Percentiles rank a stretch among this genome's conserved stretches.
These are phyloP conservation scores for Magallana nippona DNA, from an alignment of 2,888 invertebrate genomes.

Conservation along the genomic window DNA sequence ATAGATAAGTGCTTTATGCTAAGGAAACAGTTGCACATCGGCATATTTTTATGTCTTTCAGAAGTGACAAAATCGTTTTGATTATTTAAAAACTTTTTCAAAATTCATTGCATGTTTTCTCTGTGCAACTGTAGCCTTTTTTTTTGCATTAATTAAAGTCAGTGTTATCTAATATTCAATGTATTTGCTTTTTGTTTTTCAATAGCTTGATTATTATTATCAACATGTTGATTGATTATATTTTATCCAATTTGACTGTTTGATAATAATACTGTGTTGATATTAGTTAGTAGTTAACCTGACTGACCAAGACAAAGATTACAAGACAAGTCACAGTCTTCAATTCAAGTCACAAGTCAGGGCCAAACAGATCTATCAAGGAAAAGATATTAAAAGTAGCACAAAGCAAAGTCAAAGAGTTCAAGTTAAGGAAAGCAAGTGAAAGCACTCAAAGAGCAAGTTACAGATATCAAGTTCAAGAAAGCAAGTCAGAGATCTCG, in stretches of 20 bases:
- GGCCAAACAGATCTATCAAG: slow-evolving; percentile 36
- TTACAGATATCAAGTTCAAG: slow-evolving; percentile 23
- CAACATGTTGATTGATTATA: not conserved
- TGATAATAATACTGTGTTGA: slow-evolving; percentile 4
- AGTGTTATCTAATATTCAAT: no score
- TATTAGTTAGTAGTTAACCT: slow-evolving; percentile 28
- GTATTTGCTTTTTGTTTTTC: no score
- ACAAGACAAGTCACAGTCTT: slow-evolving; percentile 36
- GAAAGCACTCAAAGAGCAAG: slow-evolving; percentile 29
- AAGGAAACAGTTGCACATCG: not conserved
- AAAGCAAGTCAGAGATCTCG: not conserved
- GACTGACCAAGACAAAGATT: slow-evolving; percentile 32
- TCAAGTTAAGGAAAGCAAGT: slow-evolving; percentile 40
- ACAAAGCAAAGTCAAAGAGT: slow-evolving; percentile 34
- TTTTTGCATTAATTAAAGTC: no score
- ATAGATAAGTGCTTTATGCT: no score
- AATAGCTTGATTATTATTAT: no score
- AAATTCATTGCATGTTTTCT: not conserved
- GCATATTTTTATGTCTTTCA: no score
- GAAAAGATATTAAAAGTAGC: slow-evolving; percentile 4
- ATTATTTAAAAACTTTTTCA: no score
- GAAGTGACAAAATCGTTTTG: no score
- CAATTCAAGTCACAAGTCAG: slow-evolving; percentile 37
- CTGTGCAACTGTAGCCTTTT: slow-evolving; percentile 2
- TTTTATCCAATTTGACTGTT: not conserved